Conservation (phyloP, 2,113 vertebrate species). For the Candoia aspera region DNA sequence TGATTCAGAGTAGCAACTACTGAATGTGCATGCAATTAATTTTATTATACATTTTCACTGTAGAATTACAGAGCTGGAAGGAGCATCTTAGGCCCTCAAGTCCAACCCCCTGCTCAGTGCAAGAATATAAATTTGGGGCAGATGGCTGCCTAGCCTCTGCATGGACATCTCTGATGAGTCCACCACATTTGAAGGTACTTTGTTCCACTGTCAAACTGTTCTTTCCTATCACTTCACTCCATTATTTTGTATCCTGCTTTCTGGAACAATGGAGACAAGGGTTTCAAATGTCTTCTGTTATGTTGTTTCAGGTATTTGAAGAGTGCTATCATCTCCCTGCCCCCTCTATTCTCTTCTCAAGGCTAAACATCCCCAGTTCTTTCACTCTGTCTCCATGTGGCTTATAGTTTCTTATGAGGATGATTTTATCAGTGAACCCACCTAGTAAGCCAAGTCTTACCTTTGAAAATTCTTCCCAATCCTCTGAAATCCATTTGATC, state of each 20-base stretch:
- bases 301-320: neutral
- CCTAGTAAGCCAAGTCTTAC: slow-evolving; percentile 61
- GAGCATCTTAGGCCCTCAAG: neutral
- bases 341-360: neutral
- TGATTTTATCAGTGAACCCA: neutral
- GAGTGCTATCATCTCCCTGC: neutral
- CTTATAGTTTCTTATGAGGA: neutral
- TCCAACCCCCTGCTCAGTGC: neutral
- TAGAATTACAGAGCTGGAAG: too few species aligned
- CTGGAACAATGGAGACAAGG: neutral
- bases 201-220: neutral
- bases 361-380: neutral
- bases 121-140: neutral
- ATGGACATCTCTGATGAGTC: neutral
- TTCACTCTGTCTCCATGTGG: neutral
- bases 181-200: neutral
- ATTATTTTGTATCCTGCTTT: neutral
- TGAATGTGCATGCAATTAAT: neutral
- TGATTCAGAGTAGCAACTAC: neutral
- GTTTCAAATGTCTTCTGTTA: neutral
- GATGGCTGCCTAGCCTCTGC: neutral
- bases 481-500: slow-evolving; percentile 93
- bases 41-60: neutral
- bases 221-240: neutral
- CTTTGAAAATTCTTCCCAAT: slow-evolving; percentile 91